A percentile compares a stretch with the other conserved stretches of the same genome.
Evolutionary conservation across 2,888 invertebrate species (phyloP).

Genomic region (Archips xylosteana): DNA sequence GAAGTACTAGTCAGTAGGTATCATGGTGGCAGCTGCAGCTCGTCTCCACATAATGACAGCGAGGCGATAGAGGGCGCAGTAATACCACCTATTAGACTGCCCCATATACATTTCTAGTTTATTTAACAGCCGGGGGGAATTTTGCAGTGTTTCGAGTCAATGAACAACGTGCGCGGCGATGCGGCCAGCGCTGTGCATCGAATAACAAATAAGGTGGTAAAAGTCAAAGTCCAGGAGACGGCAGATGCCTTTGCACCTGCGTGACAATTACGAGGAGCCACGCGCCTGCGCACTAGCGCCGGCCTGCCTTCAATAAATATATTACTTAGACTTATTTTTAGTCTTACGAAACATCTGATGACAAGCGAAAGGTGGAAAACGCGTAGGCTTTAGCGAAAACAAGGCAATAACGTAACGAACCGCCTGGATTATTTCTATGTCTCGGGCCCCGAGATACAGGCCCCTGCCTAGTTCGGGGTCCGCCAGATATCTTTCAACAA

Average conservation of each 20-base stretch:
- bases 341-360: slow-evolving; percentile 29
- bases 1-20: slow-evolving; percentile 54
- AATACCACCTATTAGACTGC: slow-evolving; percentile 55
- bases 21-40: slow-evolving; percentile 63
- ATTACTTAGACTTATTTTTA: slow-evolving; percentile 41
- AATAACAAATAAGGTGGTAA: slow-evolving; percentile 70
- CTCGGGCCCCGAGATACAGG: too few species aligned
- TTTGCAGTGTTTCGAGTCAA: slow-evolving; percentile 54
- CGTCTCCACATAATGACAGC: slow-evolving; percentile 52
- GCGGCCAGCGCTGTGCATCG: slow-evolving; percentile 48
- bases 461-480: too few species aligned
- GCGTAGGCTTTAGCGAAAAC: slow-evolving; percentile 21
- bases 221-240: slow-evolving; percentile 66
- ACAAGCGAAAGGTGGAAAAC: slow-evolving; percentile 32
- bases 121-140: slow-evolving; percentile 54
- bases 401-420: slow-evolving; percentile 7
- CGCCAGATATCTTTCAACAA: too few species aligned
- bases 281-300: slow-evolving; percentile 63
- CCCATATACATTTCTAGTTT: slow-evolving; percentile 62
- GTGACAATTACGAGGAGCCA: slow-evolving; percentile 70
- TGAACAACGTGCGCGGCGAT: slow-evolving; percentile 54
- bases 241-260: slow-evolving; percentile 82
- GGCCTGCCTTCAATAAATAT: slow-evolving; percentile 48
- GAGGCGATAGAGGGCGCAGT: slow-evolving; percentile 52
- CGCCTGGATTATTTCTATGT: slow-evolving; percentile 19